These are phyloP conservation scores for Zelostemma sp. DNA, from an alignment of 1,140 invertebrate genomes.

Conservation along the genomic window DNA sequence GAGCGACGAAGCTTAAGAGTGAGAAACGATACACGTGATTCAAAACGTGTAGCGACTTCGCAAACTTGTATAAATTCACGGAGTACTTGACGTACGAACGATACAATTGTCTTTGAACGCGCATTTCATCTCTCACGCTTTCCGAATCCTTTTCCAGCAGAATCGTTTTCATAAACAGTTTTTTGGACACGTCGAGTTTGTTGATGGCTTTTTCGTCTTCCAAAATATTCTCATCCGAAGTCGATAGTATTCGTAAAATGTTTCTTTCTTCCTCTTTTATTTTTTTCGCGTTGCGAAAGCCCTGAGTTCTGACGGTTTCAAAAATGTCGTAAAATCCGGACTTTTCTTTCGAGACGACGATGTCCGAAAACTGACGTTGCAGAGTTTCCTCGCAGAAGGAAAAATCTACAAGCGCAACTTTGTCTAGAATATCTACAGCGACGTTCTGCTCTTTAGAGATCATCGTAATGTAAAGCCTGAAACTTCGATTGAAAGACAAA, in stretches of 20 bases:
- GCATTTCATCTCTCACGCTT: constrained; percentile 66
- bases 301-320: constrained; percentile 74
- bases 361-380: constrained; percentile 77
- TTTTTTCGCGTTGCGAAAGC: constrained; percentile 74
- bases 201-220: constrained; percentile 81
- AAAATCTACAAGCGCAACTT: constrained; percentile 79
- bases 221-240: constrained; percentile 77
- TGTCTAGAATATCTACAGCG: constrained; percentile 74
- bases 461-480: constrained; percentile 59
- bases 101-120: constrained; percentile 74
- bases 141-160: constrained; percentile 73
- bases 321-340: constrained; percentile 79
- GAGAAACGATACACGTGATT: constrained; percentile 83
- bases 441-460: constrained; percentile 67
- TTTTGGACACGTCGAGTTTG: constrained; percentile 77
- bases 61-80: constrained; percentile 76
- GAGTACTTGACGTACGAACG: constrained; percentile 76
- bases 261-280: constrained; percentile 80
- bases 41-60: constrained; percentile 75
- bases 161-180: constrained; percentile 72
- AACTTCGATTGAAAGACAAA: constrained; percentile 64
- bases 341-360: constrained; percentile 76
- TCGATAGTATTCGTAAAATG: constrained; percentile 77
- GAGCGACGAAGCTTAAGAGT: constrained; percentile 77
- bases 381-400: constrained; percentile 77